These are phyloP conservation scores for Polymixis flavicincta DNA, from an alignment of 2,888 invertebrate species.

Conservation along the genomic window DNA sequence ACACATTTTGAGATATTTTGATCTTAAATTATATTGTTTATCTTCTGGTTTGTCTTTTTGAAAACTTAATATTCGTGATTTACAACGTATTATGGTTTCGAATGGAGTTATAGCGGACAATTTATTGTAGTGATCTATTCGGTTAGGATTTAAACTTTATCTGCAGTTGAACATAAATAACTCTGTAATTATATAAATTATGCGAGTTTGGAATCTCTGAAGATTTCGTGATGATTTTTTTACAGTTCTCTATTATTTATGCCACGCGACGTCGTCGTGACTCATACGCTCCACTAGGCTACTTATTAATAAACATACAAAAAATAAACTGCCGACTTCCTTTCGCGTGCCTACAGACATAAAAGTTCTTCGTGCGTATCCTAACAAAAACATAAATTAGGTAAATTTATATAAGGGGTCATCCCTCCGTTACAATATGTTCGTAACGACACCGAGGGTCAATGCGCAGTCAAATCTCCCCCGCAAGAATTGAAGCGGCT, in stretches of 20 bases:
- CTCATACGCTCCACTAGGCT: conserved; percentile 79
- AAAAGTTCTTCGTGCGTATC: conserved; percentile 89
- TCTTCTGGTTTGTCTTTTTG: conserved; percentile 29
- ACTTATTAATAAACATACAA: conserved; percentile 86
- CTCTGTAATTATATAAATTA: conserved; percentile 61
- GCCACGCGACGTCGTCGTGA: conserved; percentile 78
- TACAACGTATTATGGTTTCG: conserved; percentile 23
- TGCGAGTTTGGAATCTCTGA: conserved; percentile 68
- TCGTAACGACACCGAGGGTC: conserved; percentile 87
- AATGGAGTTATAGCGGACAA: conserved; percentile 16
- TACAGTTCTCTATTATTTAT: conserved; percentile 82
- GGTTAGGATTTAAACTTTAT: conserved; percentile 57
- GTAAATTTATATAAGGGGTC: conserved; percentile 88
- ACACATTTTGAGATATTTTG: conserved; percentile 6
- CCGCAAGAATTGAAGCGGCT: conserved; percentile 81
- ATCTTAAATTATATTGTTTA: conserved; percentile 22
- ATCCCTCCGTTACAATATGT: conserved; percentile 90
- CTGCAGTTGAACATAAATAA: conserved; percentile 49
- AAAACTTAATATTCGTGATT: conserved; percentile 37
- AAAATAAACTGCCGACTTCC: conserved; percentile 86
- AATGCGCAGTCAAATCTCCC: conserved; percentile 85
- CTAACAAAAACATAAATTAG: conserved; percentile 90
- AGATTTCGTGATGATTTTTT: conserved; percentile 77
- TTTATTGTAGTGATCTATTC: conserved; percentile 52
- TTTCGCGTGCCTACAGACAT: conserved; percentile 88